These are phyloP conservation scores for Misgurnus mizolepis DNA, from an alignment of 2,113 vertebrate genomes.

Conservation along the genomic window DNA sequence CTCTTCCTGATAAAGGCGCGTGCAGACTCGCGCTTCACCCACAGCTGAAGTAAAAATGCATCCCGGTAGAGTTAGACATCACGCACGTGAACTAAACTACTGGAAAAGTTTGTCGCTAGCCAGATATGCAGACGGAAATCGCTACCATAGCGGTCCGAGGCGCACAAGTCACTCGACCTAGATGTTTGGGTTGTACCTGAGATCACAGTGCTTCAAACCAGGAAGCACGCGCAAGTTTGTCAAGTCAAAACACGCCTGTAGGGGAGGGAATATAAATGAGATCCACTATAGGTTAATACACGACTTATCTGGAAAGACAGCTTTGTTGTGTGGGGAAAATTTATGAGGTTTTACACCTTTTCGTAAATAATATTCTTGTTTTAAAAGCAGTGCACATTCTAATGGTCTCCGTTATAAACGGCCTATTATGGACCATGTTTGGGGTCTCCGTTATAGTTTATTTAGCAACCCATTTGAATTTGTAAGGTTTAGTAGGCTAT, in stretches of 20 bases:
- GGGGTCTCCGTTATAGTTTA: no score
- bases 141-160: not conserved
- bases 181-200: constrained; percentile 23
- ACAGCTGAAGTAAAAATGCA: constrained; percentile 12
- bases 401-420: no score
- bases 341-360: no score
- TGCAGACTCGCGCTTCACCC: constrained; percentile 8
- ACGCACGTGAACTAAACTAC: not conserved
- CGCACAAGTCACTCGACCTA: not conserved
- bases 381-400: no score
- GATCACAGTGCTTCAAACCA: constrained; percentile 51
- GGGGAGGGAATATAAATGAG: constrained; percentile 4
- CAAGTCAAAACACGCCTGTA: constrained; percentile 50
- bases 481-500: no score
- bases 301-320: no score
- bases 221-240: constrained; percentile 55
- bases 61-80: not conserved
- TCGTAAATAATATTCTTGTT: rapidly evolving
- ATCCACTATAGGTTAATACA: not conserved
- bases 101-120: not conserved
- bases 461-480: no score
- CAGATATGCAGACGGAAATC: not conserved
- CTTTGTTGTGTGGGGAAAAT: no score
- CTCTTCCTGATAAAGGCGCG: constrained; percentile 52
- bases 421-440: no score